Evolutionary conservation across 2,113 vertebrate species (phyloP).

Genomic region (Junco hyemalis): DNA sequence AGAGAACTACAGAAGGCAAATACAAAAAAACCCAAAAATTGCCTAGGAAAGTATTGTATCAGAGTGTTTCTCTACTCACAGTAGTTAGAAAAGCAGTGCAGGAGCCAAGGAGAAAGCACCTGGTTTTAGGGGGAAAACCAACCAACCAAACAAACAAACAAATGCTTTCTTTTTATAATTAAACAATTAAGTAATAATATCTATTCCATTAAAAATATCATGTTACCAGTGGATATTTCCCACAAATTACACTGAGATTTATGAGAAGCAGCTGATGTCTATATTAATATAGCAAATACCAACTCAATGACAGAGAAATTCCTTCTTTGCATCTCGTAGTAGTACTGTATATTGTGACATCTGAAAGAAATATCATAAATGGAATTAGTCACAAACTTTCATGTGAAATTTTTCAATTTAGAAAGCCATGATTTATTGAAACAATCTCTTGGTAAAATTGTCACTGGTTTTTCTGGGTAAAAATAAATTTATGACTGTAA

Average conservation of each 20-base stretch:
- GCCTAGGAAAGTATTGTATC: slow-evolving; percentile 2
- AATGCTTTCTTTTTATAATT: background rate
- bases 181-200: background rate
- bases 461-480: background rate
- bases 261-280: background rate
- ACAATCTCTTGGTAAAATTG: background rate
- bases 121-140: background rate
- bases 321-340: background rate
- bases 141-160: background rate
- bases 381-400: background rate
- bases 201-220: background rate
- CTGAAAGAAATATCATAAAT: background rate
- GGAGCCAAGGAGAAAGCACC: background rate
- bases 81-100: background rate
- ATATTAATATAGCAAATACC: background rate
- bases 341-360: background rate
- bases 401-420: background rate
- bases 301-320: background rate
- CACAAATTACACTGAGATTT: background rate
- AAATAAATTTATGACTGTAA: background rate
- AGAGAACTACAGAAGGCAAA: slow-evolving; percentile 51
- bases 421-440: slow-evolving; percentile 8
- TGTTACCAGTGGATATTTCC: background rate
- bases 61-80: background rate
- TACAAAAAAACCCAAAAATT: slow-evolving; percentile 22